Percentiles rank a stretch among this genome's conserved stretches.
Conservation (phyloP, 2,888 invertebrate species). For the Aporophyla nigra region DNA sequence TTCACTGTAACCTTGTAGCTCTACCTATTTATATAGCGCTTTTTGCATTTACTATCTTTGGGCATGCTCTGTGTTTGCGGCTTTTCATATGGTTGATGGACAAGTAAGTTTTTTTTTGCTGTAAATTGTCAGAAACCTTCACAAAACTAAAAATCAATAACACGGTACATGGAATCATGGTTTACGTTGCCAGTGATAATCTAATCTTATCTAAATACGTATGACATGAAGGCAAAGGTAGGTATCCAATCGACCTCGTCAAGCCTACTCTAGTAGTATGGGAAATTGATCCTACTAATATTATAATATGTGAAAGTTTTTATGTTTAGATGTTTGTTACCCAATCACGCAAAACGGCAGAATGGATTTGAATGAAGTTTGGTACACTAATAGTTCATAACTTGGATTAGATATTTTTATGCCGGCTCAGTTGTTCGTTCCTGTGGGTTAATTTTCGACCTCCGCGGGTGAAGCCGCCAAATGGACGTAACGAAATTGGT, state of each 20-base stretch:
- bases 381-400: too few relatives aligned
- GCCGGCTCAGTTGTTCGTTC: too few relatives aligned
- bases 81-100: background rate
- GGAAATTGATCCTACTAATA: background rate
- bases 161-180: conserved; percentile 21
- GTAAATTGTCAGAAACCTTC: background rate
- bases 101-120: background rate
- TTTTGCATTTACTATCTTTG: background rate
- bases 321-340: too few relatives aligned
- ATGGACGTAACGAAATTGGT: background rate
- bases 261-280: background rate
- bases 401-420: too few relatives aligned
- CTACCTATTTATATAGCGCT: background rate
- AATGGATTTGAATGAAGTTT: too few relatives aligned
- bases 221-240: conserved; percentile 8
- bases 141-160: conserved; percentile 39
- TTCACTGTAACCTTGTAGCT: background rate
- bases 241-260: conserved; percentile 17
- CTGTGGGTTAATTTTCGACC: too few relatives aligned
- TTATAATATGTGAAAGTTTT: too few relatives aligned
- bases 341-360: too few relatives aligned
- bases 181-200: conserved; percentile 23
- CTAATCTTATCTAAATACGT: conserved; percentile 41
- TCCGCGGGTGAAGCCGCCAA: background rate
- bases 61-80: background rate